Evolutionary conservation across 2,888 invertebrate genomes (phyloP).

Genomic region (Hypomecis atomaria): DNA sequence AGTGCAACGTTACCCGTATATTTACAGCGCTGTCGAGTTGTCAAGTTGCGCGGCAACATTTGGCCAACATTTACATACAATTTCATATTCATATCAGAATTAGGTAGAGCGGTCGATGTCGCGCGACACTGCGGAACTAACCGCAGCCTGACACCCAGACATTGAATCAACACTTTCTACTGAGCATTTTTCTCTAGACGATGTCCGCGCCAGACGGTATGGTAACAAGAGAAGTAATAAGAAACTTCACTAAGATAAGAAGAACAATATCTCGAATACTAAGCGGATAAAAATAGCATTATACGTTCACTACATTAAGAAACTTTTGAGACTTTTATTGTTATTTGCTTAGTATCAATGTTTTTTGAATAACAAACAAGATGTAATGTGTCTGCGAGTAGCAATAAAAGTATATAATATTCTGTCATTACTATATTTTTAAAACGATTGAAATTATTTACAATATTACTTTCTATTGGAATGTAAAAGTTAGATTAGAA

Average conservation of each 20-base stretch:
- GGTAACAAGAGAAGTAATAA: conserved; percentile 33
- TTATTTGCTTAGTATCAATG: conserved; percentile 26
- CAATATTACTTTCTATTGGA: too few relatives aligned
- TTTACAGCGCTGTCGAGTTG: conserved; percentile 76
- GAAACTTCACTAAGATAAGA: conserved; percentile 33
- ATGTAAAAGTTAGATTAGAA: too few relatives aligned
- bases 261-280: conserved; percentile 37
- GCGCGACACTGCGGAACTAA: conserved; percentile 53
- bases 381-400: conserved; percentile 23
- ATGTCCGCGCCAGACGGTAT: conserved; percentile 33
- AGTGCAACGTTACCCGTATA: conserved; percentile 70
- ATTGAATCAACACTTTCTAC: conserved; percentile 46
- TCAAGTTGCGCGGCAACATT: conserved; percentile 74
- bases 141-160: conserved; percentile 47
- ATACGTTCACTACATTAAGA: conserved; percentile 31
- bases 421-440: conserved; percentile 22
- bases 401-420: conserved; percentile 27
- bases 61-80: conserved; percentile 77
- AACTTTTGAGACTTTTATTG: conserved; percentile 31
- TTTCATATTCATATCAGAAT: conserved; percentile 81
- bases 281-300: conserved; percentile 34
- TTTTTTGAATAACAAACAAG: conserved; percentile 29
- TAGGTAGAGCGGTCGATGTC: conserved; percentile 63
- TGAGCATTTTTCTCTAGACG: conserved; percentile 32
- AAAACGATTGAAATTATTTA: too few relatives aligned